Evolutionary conservation across 2,797 vertebrate genomes (phyloP), one percentile per base, ranked within the genome.

Genomic region (Falco naumanni): DNA sequence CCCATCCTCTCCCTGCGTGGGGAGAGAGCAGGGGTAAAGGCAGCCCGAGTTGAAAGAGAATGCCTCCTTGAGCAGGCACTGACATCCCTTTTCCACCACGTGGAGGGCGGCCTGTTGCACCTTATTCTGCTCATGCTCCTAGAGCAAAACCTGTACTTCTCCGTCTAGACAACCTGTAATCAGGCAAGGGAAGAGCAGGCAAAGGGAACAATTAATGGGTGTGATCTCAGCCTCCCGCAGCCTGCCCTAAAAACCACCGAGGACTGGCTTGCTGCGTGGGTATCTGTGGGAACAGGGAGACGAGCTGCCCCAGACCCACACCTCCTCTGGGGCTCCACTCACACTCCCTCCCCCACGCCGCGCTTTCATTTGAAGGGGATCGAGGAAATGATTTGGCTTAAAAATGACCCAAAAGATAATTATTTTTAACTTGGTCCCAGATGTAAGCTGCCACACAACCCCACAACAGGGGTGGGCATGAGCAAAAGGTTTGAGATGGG

Each of bases 81-180:
- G 69, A 75, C 41, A 20, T 34, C 76, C 69, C 33, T 74, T 91
- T 89, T 75, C 82, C 69, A 80, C 76, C 72, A 16, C 3, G 6
- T 16, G 20, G 53, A 85, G 57, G 25, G 61, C 0, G 0, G 64
- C 0, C 1, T 76, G 68, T 91, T 0, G 0, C 63, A 77, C 54
- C 65, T 94, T 80, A 90, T 83, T 93, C 79, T 78, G 79, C 57
- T 90, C 78, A 51, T 82, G 78, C 84, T 89, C 81, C 82, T 81
- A 70, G 82, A 93, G 59, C 66, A 97, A 94, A 95, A 87, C 84
- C 84, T 89, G 37, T 39, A 70, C 82, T 96, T 91, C 82, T 84
- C 87, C 47, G 92, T 93, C 95, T 91, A 96, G 95, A 93, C 95
- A 90, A 96, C 92, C 89, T 96, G 76, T 91, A 95, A 92, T 96